Conservation (phyloP, 2,797 vertebrate species). For the Myiotriccus ornatus region DNA sequence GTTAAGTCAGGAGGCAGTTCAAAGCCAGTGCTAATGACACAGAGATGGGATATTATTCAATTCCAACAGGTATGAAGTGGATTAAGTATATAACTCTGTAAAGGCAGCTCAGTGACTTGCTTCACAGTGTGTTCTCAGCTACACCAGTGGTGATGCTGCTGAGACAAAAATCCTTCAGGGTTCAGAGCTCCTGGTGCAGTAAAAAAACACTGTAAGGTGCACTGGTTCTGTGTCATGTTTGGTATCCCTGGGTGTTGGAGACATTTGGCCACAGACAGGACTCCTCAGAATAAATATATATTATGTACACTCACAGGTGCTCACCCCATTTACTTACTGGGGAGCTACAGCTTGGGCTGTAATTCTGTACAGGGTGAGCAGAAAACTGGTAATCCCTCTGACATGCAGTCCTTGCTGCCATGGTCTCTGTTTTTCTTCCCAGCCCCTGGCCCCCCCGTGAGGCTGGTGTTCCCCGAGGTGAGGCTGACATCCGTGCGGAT, state of each 20-base stretch:
- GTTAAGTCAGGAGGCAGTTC: neutral
- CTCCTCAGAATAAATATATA: neutral
- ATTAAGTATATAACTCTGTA: neutral
- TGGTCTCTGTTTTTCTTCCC: neutral
- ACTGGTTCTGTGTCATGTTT: neutral
- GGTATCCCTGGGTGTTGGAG: neutral
- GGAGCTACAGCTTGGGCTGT: neutral
- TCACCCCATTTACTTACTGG: neutral
- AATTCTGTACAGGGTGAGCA: accelerated
- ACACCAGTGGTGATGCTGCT: neutral
- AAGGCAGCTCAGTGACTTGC: neutral
- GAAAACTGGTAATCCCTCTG: neutral
- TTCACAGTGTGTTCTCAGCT: neutral
- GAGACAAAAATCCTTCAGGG: neutral
- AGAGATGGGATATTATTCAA: neutral
- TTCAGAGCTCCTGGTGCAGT: neutral
- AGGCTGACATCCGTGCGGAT: constrained; percentile 86
- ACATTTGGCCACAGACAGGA: neutral
- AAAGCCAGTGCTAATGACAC: neutral
- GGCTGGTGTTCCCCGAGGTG: constrained; percentile 94
- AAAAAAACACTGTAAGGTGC: neutral
- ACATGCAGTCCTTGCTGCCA: accelerated
- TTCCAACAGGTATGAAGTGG: neutral
- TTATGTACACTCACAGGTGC: accelerated
- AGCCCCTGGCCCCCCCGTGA: constrained; percentile 90